A percentile compares a stretch with the other conserved stretches of the same genome.
Conservation (phyloP, 2,113 vertebrate species). For the Coracopsis vasa region DNA sequence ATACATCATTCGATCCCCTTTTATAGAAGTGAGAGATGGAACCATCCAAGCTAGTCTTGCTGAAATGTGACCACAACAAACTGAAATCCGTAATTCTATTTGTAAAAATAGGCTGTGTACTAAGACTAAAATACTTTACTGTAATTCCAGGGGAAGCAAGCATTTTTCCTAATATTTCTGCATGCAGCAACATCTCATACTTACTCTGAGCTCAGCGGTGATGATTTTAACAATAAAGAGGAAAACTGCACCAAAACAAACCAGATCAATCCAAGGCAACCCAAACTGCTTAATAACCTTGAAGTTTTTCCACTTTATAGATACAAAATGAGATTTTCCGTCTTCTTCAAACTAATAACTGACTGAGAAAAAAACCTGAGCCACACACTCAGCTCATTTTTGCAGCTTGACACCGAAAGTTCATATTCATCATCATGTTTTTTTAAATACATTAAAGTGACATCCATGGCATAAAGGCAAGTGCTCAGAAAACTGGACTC, state of each 20-base stretch:
- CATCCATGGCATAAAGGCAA: neutral
- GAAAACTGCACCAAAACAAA: neutral
- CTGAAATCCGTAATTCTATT: neutral
- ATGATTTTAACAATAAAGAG: neutral
- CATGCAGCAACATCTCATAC: neutral
- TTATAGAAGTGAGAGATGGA: conserved; percentile 16
- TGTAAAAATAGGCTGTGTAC: conserved; percentile 16
- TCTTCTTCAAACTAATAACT: neutral
- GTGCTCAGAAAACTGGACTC: neutral
- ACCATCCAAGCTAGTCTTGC: neutral
- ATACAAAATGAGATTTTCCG: neutral
- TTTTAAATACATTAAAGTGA: neutral
- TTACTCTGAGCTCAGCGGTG: neutral
- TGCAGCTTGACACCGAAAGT: neutral
- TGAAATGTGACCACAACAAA: conserved; percentile 43
- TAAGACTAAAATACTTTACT: neutral
- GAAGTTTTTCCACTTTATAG: neutral
- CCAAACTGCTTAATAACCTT: neutral
- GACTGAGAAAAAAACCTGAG: neutral
- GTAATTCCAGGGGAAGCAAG: neutral
- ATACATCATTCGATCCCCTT: neutral
- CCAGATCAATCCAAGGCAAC: neutral
- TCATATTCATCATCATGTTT: neutral
- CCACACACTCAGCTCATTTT: neutral
- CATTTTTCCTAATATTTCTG: neutral